Evolutionary conservation across 2,797 vertebrate genomes (phyloP).

Genomic region (Phrynocephalus forsythii): DNA sequence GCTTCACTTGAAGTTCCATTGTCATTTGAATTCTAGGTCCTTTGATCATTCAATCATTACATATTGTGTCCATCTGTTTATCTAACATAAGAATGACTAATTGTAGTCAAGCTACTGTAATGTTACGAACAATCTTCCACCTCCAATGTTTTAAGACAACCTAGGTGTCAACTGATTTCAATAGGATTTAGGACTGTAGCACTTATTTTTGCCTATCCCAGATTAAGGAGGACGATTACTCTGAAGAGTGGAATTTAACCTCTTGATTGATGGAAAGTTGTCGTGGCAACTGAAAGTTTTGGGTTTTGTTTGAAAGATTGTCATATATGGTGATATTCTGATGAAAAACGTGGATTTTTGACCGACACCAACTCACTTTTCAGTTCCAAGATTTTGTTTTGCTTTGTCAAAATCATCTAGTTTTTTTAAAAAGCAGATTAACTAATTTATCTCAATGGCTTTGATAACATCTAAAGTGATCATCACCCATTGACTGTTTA

Average conservation of each 20-base stretch:
- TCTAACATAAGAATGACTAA: neutral
- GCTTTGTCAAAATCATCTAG: neutral
- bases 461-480: conserved; percentile 16
- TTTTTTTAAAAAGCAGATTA: neutral
- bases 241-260: neutral
- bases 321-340: neutral
- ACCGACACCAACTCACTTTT: neutral
- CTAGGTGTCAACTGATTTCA: neutral
- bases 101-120: too few relatives aligned
- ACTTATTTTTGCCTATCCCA: neutral
- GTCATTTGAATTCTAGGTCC: neutral
- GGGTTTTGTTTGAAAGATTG: fast-evolving
- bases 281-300: neutral
- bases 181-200: neutral
- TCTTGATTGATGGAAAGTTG: neutral
- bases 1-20: neutral
- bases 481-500: neutral
- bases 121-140: too few relatives aligned
- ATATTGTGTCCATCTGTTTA: too few relatives aligned
- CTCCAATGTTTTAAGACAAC: too few relatives aligned
- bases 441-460: neutral
- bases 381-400: neutral
- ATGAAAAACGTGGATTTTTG: neutral
- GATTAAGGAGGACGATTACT: neutral
- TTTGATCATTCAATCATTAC: neutral